Evolutionary conservation across 2,113 vertebrate genomes (phyloP).

Genomic region (Pheucticus melanocephalus): DNA sequence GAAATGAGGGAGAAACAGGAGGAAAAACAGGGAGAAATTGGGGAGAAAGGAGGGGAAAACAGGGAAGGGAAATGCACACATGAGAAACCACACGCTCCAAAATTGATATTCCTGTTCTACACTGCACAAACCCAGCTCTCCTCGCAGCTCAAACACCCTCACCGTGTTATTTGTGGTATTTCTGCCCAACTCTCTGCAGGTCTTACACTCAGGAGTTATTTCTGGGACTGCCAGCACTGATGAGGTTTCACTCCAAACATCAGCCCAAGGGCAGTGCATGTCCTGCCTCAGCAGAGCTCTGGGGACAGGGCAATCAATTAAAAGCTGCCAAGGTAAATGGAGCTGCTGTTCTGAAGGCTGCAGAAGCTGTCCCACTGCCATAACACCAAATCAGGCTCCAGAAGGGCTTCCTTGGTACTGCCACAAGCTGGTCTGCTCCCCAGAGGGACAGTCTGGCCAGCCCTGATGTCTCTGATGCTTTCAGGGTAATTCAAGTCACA

Average conservation of each 20-base stretch:
- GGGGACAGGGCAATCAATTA: not conserved
- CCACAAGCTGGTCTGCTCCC: not conserved
- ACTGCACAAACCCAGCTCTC: not conserved
- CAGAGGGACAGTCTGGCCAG: not conserved
- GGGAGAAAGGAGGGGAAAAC: not conserved
- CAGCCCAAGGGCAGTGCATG: not conserved
- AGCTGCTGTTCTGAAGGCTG: not conserved
- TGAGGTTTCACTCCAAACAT: not conserved
- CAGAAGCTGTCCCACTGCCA: not conserved
- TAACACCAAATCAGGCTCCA: not conserved
- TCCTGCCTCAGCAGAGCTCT: not conserved
- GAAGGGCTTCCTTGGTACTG: not conserved
- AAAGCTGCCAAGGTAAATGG: not conserved
- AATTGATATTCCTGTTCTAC: fast-evolving
- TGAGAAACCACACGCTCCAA: not conserved
- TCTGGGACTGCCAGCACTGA: not conserved
- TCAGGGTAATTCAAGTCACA: not conserved
- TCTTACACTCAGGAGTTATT: not conserved
- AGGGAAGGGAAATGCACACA: fast-evolving
- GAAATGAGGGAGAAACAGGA: not conserved
- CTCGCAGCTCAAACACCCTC: not conserved
- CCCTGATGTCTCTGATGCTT: fast-evolving
- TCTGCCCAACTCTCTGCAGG: not conserved
- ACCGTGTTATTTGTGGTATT: not conserved
- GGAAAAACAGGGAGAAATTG: not conserved